A percentile compares a stretch with the other conserved stretches of the same genome.
These are phyloP conservation scores for Bursaphelenchus mucronatus DNA, from an alignment of 1,140 invertebrate species.

Conservation along the genomic window DNA sequence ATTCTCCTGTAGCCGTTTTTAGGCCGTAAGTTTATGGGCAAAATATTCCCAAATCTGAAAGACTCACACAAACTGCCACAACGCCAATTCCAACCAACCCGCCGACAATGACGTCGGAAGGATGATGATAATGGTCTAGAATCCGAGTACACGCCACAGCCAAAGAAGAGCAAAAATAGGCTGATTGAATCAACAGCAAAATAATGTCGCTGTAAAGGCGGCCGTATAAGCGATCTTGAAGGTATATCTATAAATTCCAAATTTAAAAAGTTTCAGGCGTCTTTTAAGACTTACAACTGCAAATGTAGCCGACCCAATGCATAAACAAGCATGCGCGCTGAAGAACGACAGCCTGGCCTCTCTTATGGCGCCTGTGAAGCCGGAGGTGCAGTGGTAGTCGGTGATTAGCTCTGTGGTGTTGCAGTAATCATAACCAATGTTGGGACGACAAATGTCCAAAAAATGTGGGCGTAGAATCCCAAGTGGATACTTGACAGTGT, in stretches of 20 bases:
- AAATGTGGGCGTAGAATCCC: slow-evolving; percentile 87
- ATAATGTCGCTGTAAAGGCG: slow-evolving; percentile 11
- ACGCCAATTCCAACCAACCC: slow-evolving; percentile 64
- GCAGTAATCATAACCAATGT: slow-evolving; percentile 32
- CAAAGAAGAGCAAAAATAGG: slow-evolving; percentile 20
- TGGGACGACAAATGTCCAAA: slow-evolving; percentile 67
- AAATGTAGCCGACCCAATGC: slow-evolving; percentile 28
- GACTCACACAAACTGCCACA: too few relatives aligned
- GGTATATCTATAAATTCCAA: slow-evolving; percentile 70
- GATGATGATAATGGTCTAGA: slow-evolving; percentile 91
- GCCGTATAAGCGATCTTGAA: slow-evolving; percentile 68
- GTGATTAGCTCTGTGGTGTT: slow-evolving; percentile 6
- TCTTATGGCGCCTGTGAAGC: background rate
- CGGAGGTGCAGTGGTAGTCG: background rate
- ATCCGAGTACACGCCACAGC: slow-evolving; percentile 74
- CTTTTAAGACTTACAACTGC: slow-evolving; percentile 17
- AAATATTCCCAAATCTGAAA: too few relatives aligned
- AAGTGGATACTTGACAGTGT: slow-evolving; percentile 79
- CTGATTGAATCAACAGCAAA: slow-evolving; percentile 23
- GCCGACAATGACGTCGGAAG: slow-evolving; percentile 74
- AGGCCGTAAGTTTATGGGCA: too few relatives aligned
- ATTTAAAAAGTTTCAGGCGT: background rate
- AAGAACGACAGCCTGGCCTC: slow-evolving; percentile 31
- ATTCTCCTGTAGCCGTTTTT: too few relatives aligned
- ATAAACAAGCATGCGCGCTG: slow-evolving; percentile 29